Conservation (phyloP, 2,113 vertebrate genomes). For the Cyprinus carpio region DNA sequence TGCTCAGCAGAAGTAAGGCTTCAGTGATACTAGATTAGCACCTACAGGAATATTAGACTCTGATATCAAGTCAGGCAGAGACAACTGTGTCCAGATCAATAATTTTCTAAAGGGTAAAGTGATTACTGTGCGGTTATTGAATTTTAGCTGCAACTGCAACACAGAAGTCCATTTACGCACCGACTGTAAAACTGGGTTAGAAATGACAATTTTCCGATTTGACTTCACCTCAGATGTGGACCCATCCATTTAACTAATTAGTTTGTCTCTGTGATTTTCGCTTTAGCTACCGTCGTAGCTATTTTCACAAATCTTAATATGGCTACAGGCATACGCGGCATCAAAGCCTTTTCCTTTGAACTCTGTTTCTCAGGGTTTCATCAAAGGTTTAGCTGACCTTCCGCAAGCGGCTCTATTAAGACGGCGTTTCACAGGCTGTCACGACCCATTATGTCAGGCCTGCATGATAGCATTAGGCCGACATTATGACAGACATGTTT, state of each 20-base stretch:
- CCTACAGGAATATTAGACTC: constrained; percentile 33
- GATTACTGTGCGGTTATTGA: constrained; percentile 55
- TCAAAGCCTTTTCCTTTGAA: constrained; percentile 2
- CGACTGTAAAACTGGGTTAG: constrained; percentile 53
- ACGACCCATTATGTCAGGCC: constrained; percentile 29
- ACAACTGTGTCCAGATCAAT: constrained; percentile 55
- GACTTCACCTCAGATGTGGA: constrained; percentile 36
- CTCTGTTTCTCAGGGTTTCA: constrained; percentile 2
- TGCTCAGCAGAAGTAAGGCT: constrained; percentile 26
- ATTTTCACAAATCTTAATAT: not conserved
- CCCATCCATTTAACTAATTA: constrained; percentile 59
- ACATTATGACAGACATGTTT: constrained; percentile 24
- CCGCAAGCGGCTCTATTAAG: not conserved
- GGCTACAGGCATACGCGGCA: not conserved
- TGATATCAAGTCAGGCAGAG: constrained; percentile 38
- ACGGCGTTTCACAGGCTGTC: constrained; percentile 21
- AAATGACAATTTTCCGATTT: constrained; percentile 51
- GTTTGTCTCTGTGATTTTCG: constrained; percentile 49
- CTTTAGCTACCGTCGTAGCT: constrained; percentile 38
- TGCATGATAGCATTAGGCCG: constrained; percentile 7
- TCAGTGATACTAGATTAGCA: constrained; percentile 12
- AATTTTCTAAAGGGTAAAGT: constrained; percentile 55
- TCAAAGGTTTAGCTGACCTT: constrained; percentile 23
- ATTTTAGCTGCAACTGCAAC: constrained; percentile 53
- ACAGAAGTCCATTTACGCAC: constrained; percentile 52